phyloP scores from a whole-genome alignment of 2,797 vertebrate species.

The Lithobates pipiens region DNA sequence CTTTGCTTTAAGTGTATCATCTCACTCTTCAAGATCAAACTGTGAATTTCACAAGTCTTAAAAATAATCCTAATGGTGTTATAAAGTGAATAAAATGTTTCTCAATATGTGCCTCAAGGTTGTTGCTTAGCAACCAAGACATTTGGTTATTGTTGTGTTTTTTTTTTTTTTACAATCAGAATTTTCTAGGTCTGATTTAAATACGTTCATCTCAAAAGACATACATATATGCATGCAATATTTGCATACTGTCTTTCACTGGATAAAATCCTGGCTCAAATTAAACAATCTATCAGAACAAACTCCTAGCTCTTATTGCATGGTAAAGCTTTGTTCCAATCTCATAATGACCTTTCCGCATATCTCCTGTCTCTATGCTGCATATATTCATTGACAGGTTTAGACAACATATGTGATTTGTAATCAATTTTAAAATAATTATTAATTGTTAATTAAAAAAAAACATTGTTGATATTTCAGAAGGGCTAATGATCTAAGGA shows the following conservation, averaged over 20 bases:
- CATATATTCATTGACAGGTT: no score
- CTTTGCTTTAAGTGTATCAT: neutral
- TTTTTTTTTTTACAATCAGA: constrained; percentile 15
- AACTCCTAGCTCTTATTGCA: no score
- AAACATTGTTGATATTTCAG: no score
- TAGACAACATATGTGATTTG: no score
- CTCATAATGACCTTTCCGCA: no score
- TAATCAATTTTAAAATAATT: no score
- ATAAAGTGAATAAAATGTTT: constrained; percentile 38
- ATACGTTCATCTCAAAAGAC: neutral
- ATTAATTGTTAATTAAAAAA: no score
- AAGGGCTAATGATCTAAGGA: no score
- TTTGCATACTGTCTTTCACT: neutral
- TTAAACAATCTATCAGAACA: neutral
- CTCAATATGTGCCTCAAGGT: constrained; percentile 5
- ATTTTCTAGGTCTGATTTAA: constrained; percentile 8
- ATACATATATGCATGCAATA: neutral
- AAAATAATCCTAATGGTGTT: constrained; percentile 38
- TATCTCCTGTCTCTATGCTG: no score
- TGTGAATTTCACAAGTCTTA: constrained; percentile 43
- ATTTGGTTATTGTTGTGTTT: constrained; percentile 40
- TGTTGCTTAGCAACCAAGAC: constrained; percentile 54
- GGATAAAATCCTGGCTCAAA: neutral
- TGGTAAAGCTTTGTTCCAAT: no score
- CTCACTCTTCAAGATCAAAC: constrained; percentile 14